Evolutionary conservation across 2,797 vertebrate genomes (phyloP), one percentile per base, ranked within the genome.

Genomic region (Apogon hyalosoma): DNA sequence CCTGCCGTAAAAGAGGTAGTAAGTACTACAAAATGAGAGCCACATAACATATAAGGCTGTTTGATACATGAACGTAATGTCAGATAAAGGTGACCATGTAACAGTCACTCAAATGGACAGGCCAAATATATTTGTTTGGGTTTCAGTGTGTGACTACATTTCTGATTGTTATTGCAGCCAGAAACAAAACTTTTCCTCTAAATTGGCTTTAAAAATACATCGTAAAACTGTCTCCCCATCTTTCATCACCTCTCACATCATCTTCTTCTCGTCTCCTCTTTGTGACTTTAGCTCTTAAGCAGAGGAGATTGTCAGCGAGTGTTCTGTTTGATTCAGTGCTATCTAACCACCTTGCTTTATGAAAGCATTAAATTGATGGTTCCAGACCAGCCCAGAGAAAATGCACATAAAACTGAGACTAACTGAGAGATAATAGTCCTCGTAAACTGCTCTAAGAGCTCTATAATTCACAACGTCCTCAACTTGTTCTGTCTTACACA

Each of bases 341-440:
- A 88, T 93, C 90, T 91, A 93, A 93, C 92, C 90, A 93, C 92
- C 89, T 88, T 85, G 88, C 88, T 94, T 94, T 94, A 94, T 94
- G 92, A 92, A 92, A 92, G 90, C 92, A 93, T 93, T 93, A 97
- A 97, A 98, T 96, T 98, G 96, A 97, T 96, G 96, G 95, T 96
- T 95, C 96, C 95, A 95, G 96, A 96, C 95, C 95, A 95, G 95
- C 96, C 95, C 95, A 94, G 93, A 95, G 96, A 96, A 96, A 97
- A 96, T 95, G 95, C 95, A 96, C 95, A 95, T 95, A 95, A 96
- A 98, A 97, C 95, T 93, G 97, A 94, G 93, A 97, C 95, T 96
- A 97, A 97, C 96, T 94, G 90, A 95, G 93, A 87, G 95, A 93
- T 96, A 96, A 94, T 96, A 95, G 94, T 94, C 95, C 95, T 95